Evolutionary conservation across 1,140 invertebrate species (phyloP).

Genomic region (Cydia fagiglandana): DNA sequence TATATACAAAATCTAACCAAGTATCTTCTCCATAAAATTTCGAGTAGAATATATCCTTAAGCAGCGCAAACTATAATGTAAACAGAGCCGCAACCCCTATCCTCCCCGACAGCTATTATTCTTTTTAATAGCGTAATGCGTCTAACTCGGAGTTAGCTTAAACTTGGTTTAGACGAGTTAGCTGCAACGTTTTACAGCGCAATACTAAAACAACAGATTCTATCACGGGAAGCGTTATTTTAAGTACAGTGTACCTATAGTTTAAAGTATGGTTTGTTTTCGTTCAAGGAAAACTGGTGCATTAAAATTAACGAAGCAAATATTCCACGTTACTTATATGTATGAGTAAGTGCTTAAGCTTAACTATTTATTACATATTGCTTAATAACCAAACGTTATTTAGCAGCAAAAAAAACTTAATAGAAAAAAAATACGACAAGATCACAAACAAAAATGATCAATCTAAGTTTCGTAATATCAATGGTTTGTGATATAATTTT

Average conservation of each 20-base stretch:
- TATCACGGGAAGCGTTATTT: not conserved
- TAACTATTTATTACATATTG: not conserved
- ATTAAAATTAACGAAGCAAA: not conserved
- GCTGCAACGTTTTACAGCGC: conserved; percentile 22
- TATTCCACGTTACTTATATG: not conserved
- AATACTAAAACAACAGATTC: conserved; percentile 23
- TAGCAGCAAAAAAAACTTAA: no score
- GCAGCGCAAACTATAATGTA: conserved; percentile 2
- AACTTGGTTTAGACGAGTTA: conserved; percentile 26
- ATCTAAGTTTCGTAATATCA: no score
- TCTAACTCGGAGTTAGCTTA: conserved; percentile 27
- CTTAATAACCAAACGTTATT: not conserved
- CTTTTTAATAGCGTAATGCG: conserved; percentile 32
- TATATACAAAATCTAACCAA: no score
- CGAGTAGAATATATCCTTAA: not conserved
- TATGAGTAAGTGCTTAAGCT: not conserved
- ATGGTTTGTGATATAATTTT: no score
- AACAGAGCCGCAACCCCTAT: conserved; percentile 7
- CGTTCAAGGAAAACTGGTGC: not conserved
- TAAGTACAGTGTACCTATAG: not conserved
- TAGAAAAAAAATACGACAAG: no score
- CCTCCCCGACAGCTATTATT: conserved; percentile 24
- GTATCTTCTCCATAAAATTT: not conserved
- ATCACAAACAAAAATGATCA: no score
- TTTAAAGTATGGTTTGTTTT: not conserved